A percentile compares a stretch with the other conserved stretches of the same genome.
Conservation (phyloP, 2,888 invertebrate species). For the Polietes domitor region DNA sequence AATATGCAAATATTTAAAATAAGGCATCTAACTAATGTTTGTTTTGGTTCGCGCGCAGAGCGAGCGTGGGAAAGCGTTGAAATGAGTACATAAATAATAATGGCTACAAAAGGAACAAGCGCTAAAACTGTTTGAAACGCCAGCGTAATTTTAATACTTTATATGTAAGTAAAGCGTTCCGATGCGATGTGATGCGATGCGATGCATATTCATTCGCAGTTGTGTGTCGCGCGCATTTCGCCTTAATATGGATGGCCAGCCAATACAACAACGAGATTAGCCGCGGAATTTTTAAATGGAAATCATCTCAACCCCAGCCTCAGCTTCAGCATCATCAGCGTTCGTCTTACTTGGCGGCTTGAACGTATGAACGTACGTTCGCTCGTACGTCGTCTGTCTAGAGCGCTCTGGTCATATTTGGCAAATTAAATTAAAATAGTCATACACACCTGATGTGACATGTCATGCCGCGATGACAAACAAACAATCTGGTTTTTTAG, state of each 20-base stretch:
- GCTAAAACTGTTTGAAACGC: constrained; percentile 9
- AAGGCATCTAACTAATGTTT: constrained; percentile 47
- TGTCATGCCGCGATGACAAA: background rate
- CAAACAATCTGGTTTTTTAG: background rate
- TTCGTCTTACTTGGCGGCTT: background rate
- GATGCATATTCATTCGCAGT: constrained; percentile 14
- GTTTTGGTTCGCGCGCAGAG: constrained; percentile 30
- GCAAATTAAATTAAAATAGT: constrained; percentile 43
- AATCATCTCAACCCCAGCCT: background rate
- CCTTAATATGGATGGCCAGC: constrained; percentile 15
- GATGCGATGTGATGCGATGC: no score
- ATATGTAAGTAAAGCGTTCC: background rate
- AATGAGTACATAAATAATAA: constrained; percentile 19
- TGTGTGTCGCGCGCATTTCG: constrained; percentile 25
- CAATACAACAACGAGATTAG: background rate
- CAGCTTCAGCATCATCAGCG: background rate
- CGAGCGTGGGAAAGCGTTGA: constrained; percentile 61
- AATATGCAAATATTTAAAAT: constrained; percentile 62
- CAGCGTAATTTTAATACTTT: constrained; percentile 15
- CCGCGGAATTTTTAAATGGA: constrained; percentile 5
- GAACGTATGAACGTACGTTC: background rate
- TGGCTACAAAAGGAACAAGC: background rate
- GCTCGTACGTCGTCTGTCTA: background rate
- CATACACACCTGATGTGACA: constrained; percentile 39
- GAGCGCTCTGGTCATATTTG: constrained; percentile 10